Base-by-base conservation (phyloP, 1,140 invertebrate genomes). In the Cydia strobilella region DNA sequence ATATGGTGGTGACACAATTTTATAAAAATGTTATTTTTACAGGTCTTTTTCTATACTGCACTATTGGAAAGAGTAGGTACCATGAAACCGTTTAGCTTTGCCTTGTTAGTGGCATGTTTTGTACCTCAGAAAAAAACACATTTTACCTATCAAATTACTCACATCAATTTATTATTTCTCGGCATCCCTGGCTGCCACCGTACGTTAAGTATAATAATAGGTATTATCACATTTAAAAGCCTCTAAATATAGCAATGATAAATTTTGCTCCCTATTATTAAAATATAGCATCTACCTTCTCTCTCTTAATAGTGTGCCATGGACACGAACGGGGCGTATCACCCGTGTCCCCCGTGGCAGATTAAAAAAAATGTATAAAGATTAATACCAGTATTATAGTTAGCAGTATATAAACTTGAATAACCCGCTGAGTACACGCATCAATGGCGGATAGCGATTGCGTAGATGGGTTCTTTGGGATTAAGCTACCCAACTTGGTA, bases 321-420 rank as follows among this genome's bases (percentile, higher is more conserved):
- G 54, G 54, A 59, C 20, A 59, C 54, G 54, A 20, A 59, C 20
- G 20, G 54, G 54, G 54, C 54, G 54, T 59, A 20, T 59, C 72
- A 75, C 76, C 39, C 59, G 72, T 63, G 73, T 77, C 72, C 59
- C 48, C 63, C 73, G 51, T 48, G 72, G 71, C 76, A 51, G 78
- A 78, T 77, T 18, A 42, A 75, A 65, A 42, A 42, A 23, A 74
- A n/a, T n/a, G n/a, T 51, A n/a, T 51, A 45, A 45, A 45, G 10
- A 45, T 51, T 51, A 18, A 39, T 10, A 39, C 1, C 7, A 4
- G 45, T 15, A 48, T 59, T 13, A 45, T 23, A 59, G 13, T 12
- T 9, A 59, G 15, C 54, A 59, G 54, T 59, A 59, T 59, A 23
- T 23, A 12, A 59, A 59, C 54, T 59, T 10, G 1, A 39, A 39